Conservation (phyloP, 2,113 vertebrate species). For the Ageneiosus marmoratus region DNA sequence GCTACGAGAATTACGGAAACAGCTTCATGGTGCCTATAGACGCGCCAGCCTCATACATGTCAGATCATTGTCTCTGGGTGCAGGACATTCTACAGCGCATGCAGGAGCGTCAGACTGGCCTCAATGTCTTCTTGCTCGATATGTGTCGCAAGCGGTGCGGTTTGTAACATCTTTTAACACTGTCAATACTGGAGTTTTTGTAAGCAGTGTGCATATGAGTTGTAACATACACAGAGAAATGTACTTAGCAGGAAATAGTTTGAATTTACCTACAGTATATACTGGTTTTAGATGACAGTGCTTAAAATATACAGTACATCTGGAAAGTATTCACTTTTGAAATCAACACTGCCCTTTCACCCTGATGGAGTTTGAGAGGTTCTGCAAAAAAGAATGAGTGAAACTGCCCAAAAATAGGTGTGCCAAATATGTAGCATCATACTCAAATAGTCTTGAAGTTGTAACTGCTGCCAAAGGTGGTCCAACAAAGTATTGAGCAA, state of each 20-base stretch:
- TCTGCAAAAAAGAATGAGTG: too few relatives aligned
- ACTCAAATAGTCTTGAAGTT: too few relatives aligned
- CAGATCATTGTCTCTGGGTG: constrained; percentile 81
- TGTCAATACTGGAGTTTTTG: neutral
- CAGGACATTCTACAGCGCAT: constrained; percentile 79
- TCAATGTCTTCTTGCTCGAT: constrained; percentile 85
- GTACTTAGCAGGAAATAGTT: neutral
- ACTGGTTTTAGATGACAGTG: neutral
- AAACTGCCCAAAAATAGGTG: too few relatives aligned
- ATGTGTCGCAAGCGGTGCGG: constrained; percentile 86
- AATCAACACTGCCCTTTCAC: too few relatives aligned
- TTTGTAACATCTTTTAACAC: neutral
- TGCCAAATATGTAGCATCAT: too few relatives aligned
- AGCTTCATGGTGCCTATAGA: constrained; percentile 90
- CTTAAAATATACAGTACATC: neutral
- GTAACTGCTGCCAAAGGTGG: too few relatives aligned
- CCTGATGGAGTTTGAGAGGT: too few relatives aligned
- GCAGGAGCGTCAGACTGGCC: constrained; percentile 80
- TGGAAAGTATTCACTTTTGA: too few relatives aligned
- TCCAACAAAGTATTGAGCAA: too few relatives aligned
- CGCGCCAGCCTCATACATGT: constrained; percentile 77
- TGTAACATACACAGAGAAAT: neutral
- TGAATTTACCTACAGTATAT: neutral
- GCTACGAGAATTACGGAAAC: constrained; percentile 87
- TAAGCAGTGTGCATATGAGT: neutral